Evolutionary conservation across 2,888 invertebrate species (phyloP), one percentile per base, ranked within the genome.

Genomic region (Ypsolopha sequella): DNA sequence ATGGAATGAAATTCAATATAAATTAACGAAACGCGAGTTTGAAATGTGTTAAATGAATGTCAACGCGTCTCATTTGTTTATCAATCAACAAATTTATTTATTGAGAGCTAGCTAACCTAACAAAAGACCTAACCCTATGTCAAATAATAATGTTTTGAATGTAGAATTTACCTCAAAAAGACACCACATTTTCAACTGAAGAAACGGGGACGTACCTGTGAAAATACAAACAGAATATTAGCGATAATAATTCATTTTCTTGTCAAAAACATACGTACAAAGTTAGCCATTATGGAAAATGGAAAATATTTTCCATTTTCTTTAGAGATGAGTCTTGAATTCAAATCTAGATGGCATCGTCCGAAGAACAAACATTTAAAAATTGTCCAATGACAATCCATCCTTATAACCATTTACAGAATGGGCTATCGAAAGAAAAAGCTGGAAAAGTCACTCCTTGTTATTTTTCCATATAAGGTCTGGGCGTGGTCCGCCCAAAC

Each of bases 1-100:
- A 46, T 50, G 67, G 64, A 62, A 65, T 66, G 86, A 77, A 85
- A 86, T 74, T 81, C 82, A 81, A 86, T 86, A 85, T 69, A 82
- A 80, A 85, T 86, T 85, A 85, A 80, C 76, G 77, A 77, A 68
- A 68, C 61, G 61, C n/a, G 64, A 58, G 59, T 67, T 70, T 75
- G 73, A 80, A 70, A 72, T 69, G 68, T 60, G 51, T 9, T 41
- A 46, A 51, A 51, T 52, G 44, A 45, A 49, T 55, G 55, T 55
- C 52, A 53, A 46, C 45, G 38, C 34, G 24, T 24, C 45, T 55
- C 39, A 36, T 51, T 54, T 48, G 43, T 51, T 51, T 50, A 13
- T 10, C 24, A 24, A 24, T 24, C 24, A 24, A 24, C 24, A 24
- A 24, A 24, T 24, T 24, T 24, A 24, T 24, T n/a, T 24, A 24